phyloP scores from a whole-genome alignment of 23 tunicate genomes.

The Ciona savignyi region DNA sequence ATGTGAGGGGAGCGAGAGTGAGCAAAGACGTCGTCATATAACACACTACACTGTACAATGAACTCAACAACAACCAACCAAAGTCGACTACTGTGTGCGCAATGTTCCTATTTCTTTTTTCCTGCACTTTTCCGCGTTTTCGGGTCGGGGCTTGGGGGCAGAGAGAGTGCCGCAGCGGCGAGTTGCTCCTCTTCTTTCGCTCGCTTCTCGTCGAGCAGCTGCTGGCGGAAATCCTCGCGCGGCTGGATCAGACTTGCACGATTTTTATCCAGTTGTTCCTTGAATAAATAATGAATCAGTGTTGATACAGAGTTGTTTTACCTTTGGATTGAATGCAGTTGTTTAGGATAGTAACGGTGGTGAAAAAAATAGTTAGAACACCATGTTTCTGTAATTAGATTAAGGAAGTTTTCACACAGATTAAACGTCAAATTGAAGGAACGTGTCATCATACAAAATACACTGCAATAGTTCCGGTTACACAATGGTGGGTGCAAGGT shows the following conservation, averaged over 20 bases:
- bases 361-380: no score
- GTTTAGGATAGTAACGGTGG: no score
- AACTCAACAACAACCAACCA: no score
- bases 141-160: constrained; percentile 34
- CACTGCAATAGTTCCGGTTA: no score
- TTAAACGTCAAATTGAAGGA: no score
- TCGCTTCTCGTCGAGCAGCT: constrained; percentile 48
- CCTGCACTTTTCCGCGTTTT: constrained; percentile 67
- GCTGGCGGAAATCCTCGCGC: constrained; percentile 56
- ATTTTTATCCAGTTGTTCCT: constrained; percentile 47
- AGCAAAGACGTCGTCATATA: neutral
- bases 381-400: no score
- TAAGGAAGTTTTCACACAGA: no score
- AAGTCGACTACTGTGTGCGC: neutral
- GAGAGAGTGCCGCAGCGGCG: constrained; percentile 35
- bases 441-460: no score
- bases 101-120: constrained; percentile 43
- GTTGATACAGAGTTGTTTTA: no score
- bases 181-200: constrained; percentile 39
- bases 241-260: constrained; percentile 58
- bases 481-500: no score
- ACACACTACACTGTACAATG: neutral
- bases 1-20: constrained; percentile 1
- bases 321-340: no score
- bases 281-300: neutral